Conservation (phyloP, 2,113 vertebrate species). For the Pituophis catenifer region DNA sequence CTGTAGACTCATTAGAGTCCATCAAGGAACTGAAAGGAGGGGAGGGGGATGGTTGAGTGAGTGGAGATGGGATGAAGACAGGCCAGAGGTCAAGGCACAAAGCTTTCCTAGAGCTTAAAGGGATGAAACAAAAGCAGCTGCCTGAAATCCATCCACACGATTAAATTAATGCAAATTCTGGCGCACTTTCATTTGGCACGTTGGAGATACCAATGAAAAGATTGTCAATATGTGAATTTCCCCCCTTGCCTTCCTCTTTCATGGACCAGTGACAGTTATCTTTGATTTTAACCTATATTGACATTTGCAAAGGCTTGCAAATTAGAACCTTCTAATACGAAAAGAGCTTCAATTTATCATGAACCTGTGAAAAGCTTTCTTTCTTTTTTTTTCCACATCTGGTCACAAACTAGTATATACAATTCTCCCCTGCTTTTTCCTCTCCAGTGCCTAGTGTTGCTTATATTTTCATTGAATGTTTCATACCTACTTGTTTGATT, state of each 20-base stretch:
- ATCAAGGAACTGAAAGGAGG: slow-evolving; percentile 54
- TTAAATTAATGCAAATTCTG: not conserved
- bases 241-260: not conserved
- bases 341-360: not conserved
- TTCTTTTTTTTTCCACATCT: not conserved
- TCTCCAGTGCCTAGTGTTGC: not conserved
- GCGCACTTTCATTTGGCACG: not conserved
- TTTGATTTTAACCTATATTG: not conserved
- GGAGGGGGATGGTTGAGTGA: not conserved
- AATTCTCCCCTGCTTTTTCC: not conserved
- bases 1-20: slow-evolving; percentile 50
- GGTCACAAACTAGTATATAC: not conserved
- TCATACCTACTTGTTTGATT: not conserved
- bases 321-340: not conserved
- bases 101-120: not conserved
- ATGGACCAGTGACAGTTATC: not conserved
- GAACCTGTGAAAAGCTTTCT: not conserved
- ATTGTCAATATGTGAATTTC: not conserved
- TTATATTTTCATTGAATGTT: not conserved
- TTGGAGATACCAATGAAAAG: not conserved
- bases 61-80: not conserved
- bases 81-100: not conserved
- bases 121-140: not conserved
- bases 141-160: not conserved
- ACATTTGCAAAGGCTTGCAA: not conserved